A percentile compares a stretch with the other conserved stretches of the same genome.
These are phyloP conservation scores for Amorpha juglandis DNA, from an alignment of 2,888 invertebrate species.

Conservation along the genomic window DNA sequence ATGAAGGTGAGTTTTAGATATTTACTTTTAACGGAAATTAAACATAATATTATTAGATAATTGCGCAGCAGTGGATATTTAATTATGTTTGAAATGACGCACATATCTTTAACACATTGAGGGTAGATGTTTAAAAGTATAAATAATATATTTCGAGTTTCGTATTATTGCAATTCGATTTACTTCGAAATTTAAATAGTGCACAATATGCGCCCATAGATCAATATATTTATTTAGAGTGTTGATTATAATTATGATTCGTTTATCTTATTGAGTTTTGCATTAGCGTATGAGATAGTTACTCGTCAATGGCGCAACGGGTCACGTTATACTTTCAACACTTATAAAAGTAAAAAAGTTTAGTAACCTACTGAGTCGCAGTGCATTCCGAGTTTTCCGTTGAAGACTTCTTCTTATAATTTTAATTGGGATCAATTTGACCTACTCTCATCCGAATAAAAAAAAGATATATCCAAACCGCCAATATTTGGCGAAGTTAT, in stretches of 20 bases:
- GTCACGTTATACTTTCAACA: neutral
- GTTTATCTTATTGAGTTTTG: neutral
- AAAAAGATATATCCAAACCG: too few relatives aligned
- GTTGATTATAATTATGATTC: neutral
- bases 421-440: too few relatives aligned
- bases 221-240: neutral
- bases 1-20: conserved; percentile 5
- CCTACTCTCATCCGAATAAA: too few relatives aligned
- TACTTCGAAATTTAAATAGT: neutral
- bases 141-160: neutral
- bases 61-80: neutral
- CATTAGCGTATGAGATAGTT: neutral
- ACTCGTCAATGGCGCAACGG: neutral
- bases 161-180: neutral
- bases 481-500: too few relatives aligned
- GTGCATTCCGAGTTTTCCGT: too few relatives aligned
- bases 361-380: too few relatives aligned
- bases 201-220: neutral
- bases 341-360: too few relatives aligned
- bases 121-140: neutral
- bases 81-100: neutral
- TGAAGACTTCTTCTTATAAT: too few relatives aligned
- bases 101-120: neutral
- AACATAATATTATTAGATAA: neutral
- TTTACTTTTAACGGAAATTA: neutral